Base-by-base conservation (phyloP, 2,797 vertebrate species). In the Zonotrichia albicollis region DNA sequence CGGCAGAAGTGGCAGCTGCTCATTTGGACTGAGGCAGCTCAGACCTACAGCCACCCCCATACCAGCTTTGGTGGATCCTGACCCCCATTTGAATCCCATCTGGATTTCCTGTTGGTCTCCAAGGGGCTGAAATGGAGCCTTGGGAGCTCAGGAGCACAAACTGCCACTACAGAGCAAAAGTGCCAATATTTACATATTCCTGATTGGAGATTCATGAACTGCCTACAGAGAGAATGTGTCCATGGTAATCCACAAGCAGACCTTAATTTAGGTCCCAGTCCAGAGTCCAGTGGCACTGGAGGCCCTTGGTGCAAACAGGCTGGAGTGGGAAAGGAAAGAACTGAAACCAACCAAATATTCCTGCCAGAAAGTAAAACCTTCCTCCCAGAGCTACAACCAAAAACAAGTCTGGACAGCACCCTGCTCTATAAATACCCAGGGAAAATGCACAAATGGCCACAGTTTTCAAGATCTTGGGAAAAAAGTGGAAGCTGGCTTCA, bases 341-440 rank as follows among this genome's bases (percentile, higher is more conserved):
- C 70, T 54, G 46, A 92, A 92, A 80, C 55, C 73, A 57, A 74
- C 14, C 32, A 55, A 55, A 34, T 60, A 16, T 75, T 90, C 55
- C 83, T 90, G 90, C 70, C 74, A 88, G 79, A 40, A 90, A 55
- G n/a, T 42, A 68, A 84, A 86, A 50, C 43, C 53, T 77, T 58
- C 78, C 72, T 77, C 32, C 58, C 25, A 43, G 76, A 71, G 85
- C 42, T 43, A 53, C 48, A 74, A 80, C 66, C 66, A 21, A 73
- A 76, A 75, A 36, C 76, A 81, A 81, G 94, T 88, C 92, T 68
- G 73, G 80, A 88, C 93, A 81, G 83, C 0, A 0, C 66, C 51
- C 72, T 13, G 43, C 77, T 95, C 70, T 92, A 62, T 72, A 90
- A 94, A 93, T 86, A 94, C 32, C 55, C 36, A 14, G 46, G 46